These are phyloP conservation scores for Poeciliopsis prolifica DNA, from an alignment of 2,113 vertebrate species.

Conservation along the genomic window DNA sequence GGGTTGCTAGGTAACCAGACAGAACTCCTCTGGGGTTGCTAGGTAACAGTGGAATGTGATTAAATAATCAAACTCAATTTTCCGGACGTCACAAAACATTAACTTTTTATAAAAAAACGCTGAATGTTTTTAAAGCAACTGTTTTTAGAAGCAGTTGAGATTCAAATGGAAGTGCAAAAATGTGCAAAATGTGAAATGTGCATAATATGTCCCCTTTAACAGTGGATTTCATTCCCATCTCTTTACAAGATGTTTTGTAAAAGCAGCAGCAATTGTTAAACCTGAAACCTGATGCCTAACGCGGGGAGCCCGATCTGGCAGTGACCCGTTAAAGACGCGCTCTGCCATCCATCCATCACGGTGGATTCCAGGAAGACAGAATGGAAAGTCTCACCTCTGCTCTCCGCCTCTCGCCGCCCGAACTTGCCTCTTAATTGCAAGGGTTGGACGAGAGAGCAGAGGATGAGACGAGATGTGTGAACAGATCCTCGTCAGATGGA, in stretches of 20 bases:
- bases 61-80: no score
- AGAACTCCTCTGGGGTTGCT: no score
- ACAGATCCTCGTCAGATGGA: constrained; percentile 36
- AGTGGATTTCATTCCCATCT: neutral
- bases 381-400: constrained; percentile 58
- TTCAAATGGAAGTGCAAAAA: no score
- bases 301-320: constrained; percentile 9
- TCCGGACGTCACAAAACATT: no score
- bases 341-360: constrained; percentile 54
- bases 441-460: constrained; percentile 17
- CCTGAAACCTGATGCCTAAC: neutral
- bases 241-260: neutral
- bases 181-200: no score
- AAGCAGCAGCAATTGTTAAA: neutral
- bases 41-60: no score
- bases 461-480: constrained; percentile 15
- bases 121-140: no score
- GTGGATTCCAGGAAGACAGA: constrained; percentile 65
- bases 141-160: no score
- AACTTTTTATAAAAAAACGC: no score
- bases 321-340: constrained; percentile 21
- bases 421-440: constrained; percentile 60
- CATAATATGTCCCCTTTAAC: neutral
- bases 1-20: no score
- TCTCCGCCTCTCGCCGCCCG: constrained; percentile 39